Percentiles rank a stretch among this genome's conserved stretches.
Conservation (phyloP, 2,797 vertebrate genomes). For the Poeciliopsis infans region DNA sequence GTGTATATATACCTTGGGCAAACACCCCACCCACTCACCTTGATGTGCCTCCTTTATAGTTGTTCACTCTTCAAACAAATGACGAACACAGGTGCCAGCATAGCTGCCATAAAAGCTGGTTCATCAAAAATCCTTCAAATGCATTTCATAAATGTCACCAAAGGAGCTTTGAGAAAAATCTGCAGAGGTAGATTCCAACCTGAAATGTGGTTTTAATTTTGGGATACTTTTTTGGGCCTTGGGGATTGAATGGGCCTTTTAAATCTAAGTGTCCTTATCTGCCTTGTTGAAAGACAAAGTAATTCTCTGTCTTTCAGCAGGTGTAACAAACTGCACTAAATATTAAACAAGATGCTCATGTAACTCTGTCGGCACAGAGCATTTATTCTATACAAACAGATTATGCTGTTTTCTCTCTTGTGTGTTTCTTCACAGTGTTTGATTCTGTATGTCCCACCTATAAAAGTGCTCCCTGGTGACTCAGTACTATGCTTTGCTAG, state of each 20-base stretch:
- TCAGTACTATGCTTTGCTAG: not conserved
- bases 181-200: not conserved
- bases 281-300: not conserved
- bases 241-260: too few relatives aligned
- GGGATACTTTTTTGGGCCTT: not conserved
- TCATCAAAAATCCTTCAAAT: constrained; percentile 21
- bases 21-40: constrained; percentile 47
- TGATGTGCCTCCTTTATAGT: constrained; percentile 38
- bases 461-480: not conserved
- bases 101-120: constrained; percentile 39
- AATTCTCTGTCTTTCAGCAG: not conserved
- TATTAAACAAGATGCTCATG: constrained; percentile 29
- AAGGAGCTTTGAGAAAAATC: constrained; percentile 19
- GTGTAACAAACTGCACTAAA: constrained; percentile 35
- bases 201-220: not conserved
- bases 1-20: constrained; percentile 58
- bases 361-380: constrained; percentile 19
- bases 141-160: constrained; percentile 34
- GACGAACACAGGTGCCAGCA: constrained; percentile 27
- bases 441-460: not conserved
- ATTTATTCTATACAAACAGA: constrained; percentile 23
- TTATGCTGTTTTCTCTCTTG: constrained; percentile 28
- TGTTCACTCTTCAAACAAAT: constrained; percentile 69
- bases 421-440: constrained; percentile 28
- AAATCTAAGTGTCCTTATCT: not conserved